Base-by-base conservation (phyloP, 1,140 invertebrate genomes). In the Anoplolepis gracilipes region DNA sequence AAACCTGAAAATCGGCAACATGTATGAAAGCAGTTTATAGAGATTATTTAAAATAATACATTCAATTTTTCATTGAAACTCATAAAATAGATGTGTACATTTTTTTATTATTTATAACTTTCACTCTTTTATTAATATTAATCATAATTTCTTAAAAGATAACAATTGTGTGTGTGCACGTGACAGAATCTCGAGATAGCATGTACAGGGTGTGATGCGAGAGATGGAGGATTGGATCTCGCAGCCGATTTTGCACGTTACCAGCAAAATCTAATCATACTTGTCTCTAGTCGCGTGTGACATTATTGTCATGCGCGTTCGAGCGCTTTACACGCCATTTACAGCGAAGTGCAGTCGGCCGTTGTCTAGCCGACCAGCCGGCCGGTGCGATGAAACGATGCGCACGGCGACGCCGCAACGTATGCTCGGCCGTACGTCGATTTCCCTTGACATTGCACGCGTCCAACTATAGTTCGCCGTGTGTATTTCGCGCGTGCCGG, bases 401-500 rank as follows among this genome's bases (percentile, higher is more conserved):
- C 86, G 69, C 55, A 28, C 67, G 67, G 30, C 49, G 6, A 53
- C 22, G 22, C 11, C 39, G n/a, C 22, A 46, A 55, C 84, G 75
- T 86, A 65, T 33, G 57, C 59, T 59, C 36, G 76, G 42, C 28
- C 73, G 67, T 53, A 46, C 77, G 79, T 88, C 73, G 75, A 79
- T 79, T 79, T 64, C 85, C 88, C 87, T 90, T 88, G 88, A 90
- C 88, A 89, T 90, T 89, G 88, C 87, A 28, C 70, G 67, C 82
- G 46, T 88, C 73, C 78, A 25, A 73, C 53, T 70, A 72, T 78
- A 85, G 46, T 33, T 33, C 59, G 22, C 19, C 33, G 57, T 28
- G 79, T 49, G 64, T 42, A 59, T 88, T 69, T 75, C 57, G 82
- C 62, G 57, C 73, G 57, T 25, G 49, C 64, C 25, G 46, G 42